Percentiles rank a stretch among this genome's conserved stretches.
Evolutionary conservation across 2,888 invertebrate genomes (phyloP).

Genomic region (Sepiola atlantica): DNA sequence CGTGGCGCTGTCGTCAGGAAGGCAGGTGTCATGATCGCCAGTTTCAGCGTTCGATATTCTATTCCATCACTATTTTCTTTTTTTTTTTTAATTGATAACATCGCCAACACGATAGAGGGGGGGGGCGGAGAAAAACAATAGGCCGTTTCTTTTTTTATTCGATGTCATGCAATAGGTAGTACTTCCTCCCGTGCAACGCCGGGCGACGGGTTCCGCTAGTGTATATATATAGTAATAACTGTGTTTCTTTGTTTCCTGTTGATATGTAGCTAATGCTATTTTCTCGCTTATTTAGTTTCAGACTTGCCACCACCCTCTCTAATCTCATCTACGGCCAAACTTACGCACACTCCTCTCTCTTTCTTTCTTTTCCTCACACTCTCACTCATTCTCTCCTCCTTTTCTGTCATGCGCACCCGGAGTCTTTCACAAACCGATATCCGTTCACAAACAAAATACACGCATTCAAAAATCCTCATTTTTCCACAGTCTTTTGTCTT

Average conservation of each 20-base stretch:
- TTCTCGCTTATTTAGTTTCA: neutral
- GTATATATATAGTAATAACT: neutral
- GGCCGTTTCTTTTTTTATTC: too few species aligned
- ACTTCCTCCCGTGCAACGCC: too few species aligned
- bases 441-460: slow-evolving; percentile 4
- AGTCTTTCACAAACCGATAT: neutral
- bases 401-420: neutral
- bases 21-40: too few species aligned
- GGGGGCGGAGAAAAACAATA: too few species aligned
- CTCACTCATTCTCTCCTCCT: too few species aligned
- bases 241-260: neutral
- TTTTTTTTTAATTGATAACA: too few species aligned
- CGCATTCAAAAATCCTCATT: neutral
- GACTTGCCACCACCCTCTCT: neutral
- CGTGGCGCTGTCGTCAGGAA: too few species aligned
- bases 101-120: too few species aligned
- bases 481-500: neutral
- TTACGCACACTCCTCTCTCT: neutral
- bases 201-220: too few species aligned
- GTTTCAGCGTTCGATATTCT: too few species aligned
- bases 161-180: too few species aligned
- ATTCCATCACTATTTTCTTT: neutral
- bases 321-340: neutral
- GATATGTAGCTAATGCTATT: neutral
- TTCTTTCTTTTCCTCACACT: too few species aligned